These are phyloP conservation scores for Catamblyrhynchus diadema DNA, from an alignment of 2,797 vertebrate genomes.

Conservation along the genomic window DNA sequence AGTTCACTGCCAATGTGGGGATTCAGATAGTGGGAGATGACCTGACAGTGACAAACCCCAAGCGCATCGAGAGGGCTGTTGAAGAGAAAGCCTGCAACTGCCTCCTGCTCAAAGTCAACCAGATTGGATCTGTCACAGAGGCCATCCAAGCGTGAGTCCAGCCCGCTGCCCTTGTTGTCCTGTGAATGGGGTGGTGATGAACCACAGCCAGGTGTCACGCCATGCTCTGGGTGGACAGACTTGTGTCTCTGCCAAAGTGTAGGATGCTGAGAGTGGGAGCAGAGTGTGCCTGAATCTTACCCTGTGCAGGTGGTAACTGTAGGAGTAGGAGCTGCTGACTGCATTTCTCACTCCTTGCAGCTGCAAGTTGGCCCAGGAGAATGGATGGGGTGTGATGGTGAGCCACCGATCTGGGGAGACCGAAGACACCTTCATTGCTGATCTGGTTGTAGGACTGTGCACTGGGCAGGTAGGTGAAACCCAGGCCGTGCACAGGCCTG, in stretches of 20 bases:
- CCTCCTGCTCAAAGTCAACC: constrained; percentile 92
- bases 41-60: constrained; percentile 91
- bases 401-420: constrained; percentile 94
- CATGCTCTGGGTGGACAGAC: background rate
- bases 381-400: constrained; percentile 95
- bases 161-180: background rate
- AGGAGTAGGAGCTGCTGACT: background rate
- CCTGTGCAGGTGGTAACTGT: background rate
- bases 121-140: constrained; percentile 91
- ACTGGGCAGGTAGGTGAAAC: constrained; percentile 86
- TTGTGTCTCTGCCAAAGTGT: background rate
- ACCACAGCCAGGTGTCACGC: background rate
- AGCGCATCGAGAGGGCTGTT: constrained; percentile 87
- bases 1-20: constrained; percentile 87
- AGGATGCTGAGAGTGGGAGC: background rate
- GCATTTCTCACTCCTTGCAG: constrained; percentile 61
- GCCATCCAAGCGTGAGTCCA: constrained; percentile 89
- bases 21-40: constrained; percentile 94
- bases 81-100: constrained; percentile 94
- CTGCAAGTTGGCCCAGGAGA: constrained; percentile 93
- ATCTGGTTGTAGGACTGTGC: constrained; percentile 92
- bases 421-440: constrained; percentile 92
- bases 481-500: background rate
- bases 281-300: background rate
- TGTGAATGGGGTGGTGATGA: background rate